Evolutionary conservation across 2,113 vertebrate species (phyloP), one percentile per base, ranked within the genome.

Genomic region (Mugil cephalus): DNA sequence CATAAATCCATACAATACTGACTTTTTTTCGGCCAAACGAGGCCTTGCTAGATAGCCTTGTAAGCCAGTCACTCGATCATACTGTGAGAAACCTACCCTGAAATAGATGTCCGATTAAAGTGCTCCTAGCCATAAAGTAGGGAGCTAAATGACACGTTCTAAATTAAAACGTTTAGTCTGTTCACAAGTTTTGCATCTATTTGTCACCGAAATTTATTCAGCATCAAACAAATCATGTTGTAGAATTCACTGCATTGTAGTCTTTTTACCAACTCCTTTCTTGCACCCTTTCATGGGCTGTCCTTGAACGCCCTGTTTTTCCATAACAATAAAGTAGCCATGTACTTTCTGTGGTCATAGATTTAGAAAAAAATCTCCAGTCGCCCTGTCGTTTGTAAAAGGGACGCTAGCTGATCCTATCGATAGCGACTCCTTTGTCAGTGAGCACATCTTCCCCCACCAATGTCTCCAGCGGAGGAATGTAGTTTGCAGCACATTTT

Each of bases 1-100:
- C 64, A 8, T 45, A 40, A 80, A 63, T 64, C 74, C 34, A 58
- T 74, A 79, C 47, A 50, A 47, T 63, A 13, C 50, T 36, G 66
- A 46, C 66, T 66, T 55, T 40, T 40, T 59, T 38, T 67, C n/a
- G n/a, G 35, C 45, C 21, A 43, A 52, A 67, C 19, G 35, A 59
- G 61, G 17, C 58, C 51, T 47, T 8, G 58, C 38, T 34, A 64
- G 43, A 34, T 43, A 70, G 18, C 50, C 59, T 60, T 39, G 10
- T 18, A 77, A 63, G 45, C 36, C 46, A 46, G 51, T 48, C 39
- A 77, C 36, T 50, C 71, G 51, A 40, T 54, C 7, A 39, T 39
- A 1, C 17, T 62, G 38, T 46, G 38, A 65, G 47, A 52, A 48
- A 63, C 56, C 7, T 2, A 45, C 7, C n/a, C 8, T 2, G 7